Evolutionary conservation across 2,888 invertebrate genomes (phyloP).

Genomic region (Bellardia pandia): DNA sequence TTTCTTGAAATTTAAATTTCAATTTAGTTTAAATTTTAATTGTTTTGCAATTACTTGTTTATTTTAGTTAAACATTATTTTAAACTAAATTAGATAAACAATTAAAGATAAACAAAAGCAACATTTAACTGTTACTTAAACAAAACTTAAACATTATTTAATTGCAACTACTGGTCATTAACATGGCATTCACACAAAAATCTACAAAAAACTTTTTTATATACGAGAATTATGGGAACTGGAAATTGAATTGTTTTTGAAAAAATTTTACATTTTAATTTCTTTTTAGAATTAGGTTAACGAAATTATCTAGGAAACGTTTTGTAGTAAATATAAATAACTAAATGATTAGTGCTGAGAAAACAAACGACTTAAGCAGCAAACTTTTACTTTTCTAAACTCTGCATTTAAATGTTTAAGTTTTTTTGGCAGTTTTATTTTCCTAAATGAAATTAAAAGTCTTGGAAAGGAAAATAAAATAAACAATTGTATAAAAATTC

Average conservation of each 20-base stretch:
- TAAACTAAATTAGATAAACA: conserved; percentile 66
- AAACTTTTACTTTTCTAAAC: conserved; percentile 58
- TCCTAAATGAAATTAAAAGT: conserved; percentile 2
- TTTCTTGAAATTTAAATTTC: not conserved
- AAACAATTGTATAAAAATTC: too few relatives aligned
- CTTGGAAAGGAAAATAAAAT: not conserved
- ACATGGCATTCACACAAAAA: not conserved
- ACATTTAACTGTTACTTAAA: conserved; percentile 53
- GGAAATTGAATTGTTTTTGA: conserved; percentile 35
- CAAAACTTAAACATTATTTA: conserved; percentile 54
- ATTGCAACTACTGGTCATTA: conserved; percentile 64
- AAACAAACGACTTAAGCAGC: conserved; percentile 56
- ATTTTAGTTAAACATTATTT: conserved; percentile 52
- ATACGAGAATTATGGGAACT: conserved; percentile 59
- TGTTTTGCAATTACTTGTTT: conserved; percentile 58
- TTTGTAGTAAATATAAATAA: not conserved
- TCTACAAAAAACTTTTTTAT: not conserved
- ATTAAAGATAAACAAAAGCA: conserved; percentile 52
- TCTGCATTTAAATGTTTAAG: not conserved
- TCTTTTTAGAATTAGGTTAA: conserved; percentile 64
- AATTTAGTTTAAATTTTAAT: conserved; percentile 63
- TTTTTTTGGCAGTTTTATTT: too few relatives aligned
- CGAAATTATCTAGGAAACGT: conserved; percentile 29
- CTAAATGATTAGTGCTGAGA: too few relatives aligned
- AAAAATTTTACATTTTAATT: conserved; percentile 51